Evolutionary conservation across 2,888 invertebrate species (phyloP), one percentile per base, ranked within the genome.

Genomic region (Drosophila mulleri): DNA sequence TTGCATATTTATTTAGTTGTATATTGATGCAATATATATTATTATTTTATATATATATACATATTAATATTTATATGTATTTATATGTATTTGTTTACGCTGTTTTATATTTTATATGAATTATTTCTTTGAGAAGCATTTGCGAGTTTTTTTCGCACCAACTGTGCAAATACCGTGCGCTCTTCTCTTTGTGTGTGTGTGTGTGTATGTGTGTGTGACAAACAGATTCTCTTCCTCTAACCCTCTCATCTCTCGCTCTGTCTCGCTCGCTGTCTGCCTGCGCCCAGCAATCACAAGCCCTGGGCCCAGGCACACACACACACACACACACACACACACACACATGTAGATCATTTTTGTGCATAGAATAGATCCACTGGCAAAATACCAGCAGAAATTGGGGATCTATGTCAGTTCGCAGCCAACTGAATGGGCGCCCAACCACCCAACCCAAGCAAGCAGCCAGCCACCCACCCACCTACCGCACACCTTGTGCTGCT

Each of bases 121-220:
- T 39, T 63, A 67, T 52, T 59, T 56, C 59, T 52, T 54, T 50
- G 48, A 58, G 54, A 26, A 67, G 67, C 56, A 65, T 79, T 79
- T 82, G 80, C 63, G 32, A 76, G 67, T 54, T 57, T 62, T 70
- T 42, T 67, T 70, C 72, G 52, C 69, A 70, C 74, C 85, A 86
- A 86, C 85, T 86, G 85, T 86, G 89, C 82, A 86, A 86, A 86
- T 73, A 90, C 67, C 70, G 58, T 32, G 26, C 20, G 52, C 37
- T 69, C 18, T 26, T 26, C 50, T 18, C 29, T 32, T 3, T 3
- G 14, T 35, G 18, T 56, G n/a, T 48, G 48, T 2, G n/a, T n/a
- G n/a, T 44, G n/a, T 50, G 45, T n/a, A 9, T 44, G 69, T 53
- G 29, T 23, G 32, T 32, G 32, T 9, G 32, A 32, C 32, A 32